Evolutionary conservation across 2,888 invertebrate species (phyloP), one percentile per base, ranked within the genome.

Genomic region (Hypomecis punctinalis): DNA sequence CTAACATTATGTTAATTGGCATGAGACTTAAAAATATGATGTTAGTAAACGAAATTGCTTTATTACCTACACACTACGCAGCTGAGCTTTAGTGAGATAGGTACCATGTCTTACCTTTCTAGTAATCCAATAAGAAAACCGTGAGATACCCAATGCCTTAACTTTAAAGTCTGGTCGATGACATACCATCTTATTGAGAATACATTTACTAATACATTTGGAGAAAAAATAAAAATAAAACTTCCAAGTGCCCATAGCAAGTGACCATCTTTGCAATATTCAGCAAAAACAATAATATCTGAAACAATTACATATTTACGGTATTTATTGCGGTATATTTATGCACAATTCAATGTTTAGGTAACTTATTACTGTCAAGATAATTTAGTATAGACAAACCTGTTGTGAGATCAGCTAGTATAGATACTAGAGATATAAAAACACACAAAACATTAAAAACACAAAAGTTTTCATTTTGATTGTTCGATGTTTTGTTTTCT

Each of bases 161-260:
- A 73, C 75, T 82, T 88, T 49, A 89, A 81, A 76, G 86, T 86
- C 72, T 89, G 84, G 76, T 94, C 93, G 73, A 88, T 93, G 55
- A 90, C 80, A 76, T 93, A 91, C 95, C 94, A 95, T 79, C 94
- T 87, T 76, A 94, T 82, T 61, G 94, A 95, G 83, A 95, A 94
- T 74, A 94, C 84, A 77, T 95, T 94, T 45, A 94, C 93, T 67
- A 95, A 82, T 69, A 93, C 82, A 76, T 94, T 93, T 51, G 95
- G 94, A 63, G 93, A 83, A 47, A 94, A 69, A 71, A 94, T 93
- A 73, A 94, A 91, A 68, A 91, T 81, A 54, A 94, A 79, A 58
- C 94, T 94, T 37, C 92, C 89, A 49, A 93, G 80, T 57, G 94
- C 94, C 94, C 94, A 95, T 74, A 89, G 88, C 49, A 89, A 78